phyloP scores from a whole-genome alignment of 2,888 invertebrate genomes.

The Itoplectis maculator region DNA sequence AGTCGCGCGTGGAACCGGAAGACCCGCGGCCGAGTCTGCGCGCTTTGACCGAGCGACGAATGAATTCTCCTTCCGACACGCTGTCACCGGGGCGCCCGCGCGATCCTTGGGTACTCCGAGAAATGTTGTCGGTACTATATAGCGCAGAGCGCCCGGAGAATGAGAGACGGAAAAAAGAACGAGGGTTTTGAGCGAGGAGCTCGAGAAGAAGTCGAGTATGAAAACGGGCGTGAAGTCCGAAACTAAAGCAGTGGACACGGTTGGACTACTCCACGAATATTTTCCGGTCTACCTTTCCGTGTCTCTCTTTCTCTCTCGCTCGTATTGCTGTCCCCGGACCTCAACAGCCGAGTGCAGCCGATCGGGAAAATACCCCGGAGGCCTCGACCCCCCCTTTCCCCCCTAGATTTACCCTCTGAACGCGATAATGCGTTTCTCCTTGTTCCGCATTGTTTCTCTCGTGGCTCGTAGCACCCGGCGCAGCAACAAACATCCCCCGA shows the following conservation, averaged over 20 bases:
- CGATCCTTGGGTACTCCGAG: neutral
- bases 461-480: conserved; percentile 66
- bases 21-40: conserved; percentile 8
- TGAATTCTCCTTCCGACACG: conserved; percentile 43
- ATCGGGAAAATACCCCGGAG: conserved; percentile 32
- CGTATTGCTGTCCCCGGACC: no score
- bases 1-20: conserved; percentile 39
- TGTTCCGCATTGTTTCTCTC: conserved; percentile 68
- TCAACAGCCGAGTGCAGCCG: neutral
- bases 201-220: conserved; percentile 36
- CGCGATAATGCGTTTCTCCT: conserved; percentile 65
- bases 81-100: conserved; percentile 34
- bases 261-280: conserved; percentile 22
- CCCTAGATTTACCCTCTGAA: conserved; percentile 17
- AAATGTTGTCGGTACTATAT: neutral
- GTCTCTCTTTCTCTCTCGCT: no score
- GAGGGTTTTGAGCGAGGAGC: conserved; percentile 25
- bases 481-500: conserved; percentile 58
- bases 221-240: conserved; percentile 59
- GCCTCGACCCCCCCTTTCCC: neutral
- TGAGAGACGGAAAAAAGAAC: conserved; percentile 11
- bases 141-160: neutral
- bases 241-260: conserved; percentile 58
- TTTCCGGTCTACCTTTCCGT: conserved; percentile 12
- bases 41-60: conserved; percentile 8